These are phyloP conservation scores for Cantharis nigra DNA, from an alignment of 2,888 invertebrate genomes.

Conservation along the genomic window DNA sequence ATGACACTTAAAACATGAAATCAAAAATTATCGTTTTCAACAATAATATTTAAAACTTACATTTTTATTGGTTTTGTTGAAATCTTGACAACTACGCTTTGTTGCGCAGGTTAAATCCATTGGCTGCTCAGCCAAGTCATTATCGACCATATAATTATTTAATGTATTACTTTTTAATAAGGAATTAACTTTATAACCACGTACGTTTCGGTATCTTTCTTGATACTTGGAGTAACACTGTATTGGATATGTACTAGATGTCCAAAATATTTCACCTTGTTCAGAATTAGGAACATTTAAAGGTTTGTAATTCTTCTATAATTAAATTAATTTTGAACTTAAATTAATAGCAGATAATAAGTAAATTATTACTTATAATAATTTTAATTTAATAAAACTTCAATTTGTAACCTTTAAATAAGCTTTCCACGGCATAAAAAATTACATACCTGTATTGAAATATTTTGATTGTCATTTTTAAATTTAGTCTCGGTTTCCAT, in stretches of 20 bases:
- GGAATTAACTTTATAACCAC: not conserved
- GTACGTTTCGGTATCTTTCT: not conserved
- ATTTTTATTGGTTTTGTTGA: not conserved
- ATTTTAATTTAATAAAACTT: not conserved
- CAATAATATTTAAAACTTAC: not conserved
- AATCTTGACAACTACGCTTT: constrained; percentile 5
- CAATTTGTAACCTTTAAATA: not conserved
- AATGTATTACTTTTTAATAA: not conserved
- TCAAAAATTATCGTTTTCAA: not conserved
- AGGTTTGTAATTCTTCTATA: not conserved
- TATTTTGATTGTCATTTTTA: constrained; percentile 28
- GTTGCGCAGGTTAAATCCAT: constrained; percentile 32
- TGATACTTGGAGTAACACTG: not conserved
- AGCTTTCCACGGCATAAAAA: not conserved
- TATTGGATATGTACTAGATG: not conserved
- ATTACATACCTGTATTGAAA: constrained; percentile 11
- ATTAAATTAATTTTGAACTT: not conserved
- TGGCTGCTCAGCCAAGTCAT: constrained; percentile 23
- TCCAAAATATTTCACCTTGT: not conserved
- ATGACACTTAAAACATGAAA: not conserved
- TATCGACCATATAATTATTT: not conserved
- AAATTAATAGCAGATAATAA: not conserved
- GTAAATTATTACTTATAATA: too few species aligned
- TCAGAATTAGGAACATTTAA: not conserved
- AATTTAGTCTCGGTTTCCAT: constrained; percentile 33